A percentile compares a stretch with the other conserved stretches of the same genome.
Conservation (phyloP, 2,113 vertebrate species). For the Hepsetus odoe region DNA sequence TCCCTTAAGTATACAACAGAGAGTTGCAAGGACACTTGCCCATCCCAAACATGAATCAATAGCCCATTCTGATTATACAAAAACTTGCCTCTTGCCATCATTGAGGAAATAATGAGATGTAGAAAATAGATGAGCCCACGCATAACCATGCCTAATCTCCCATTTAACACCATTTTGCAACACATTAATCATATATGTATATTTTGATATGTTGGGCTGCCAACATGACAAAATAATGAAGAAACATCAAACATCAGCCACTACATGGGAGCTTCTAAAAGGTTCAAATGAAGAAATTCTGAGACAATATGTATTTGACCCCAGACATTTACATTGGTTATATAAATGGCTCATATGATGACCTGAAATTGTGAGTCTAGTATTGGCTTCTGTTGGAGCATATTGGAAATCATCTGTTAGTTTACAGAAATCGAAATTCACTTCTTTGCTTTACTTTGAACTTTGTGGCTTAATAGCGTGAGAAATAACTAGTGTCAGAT, state of each 20-base stretch:
- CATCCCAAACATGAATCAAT: slow-evolving; percentile 17
- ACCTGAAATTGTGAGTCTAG: no score
- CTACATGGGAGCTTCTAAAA: neutral
- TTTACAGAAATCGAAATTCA: no score
- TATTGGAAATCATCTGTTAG: no score
- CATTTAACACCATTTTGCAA: slow-evolving; percentile 68
- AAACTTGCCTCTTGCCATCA: slow-evolving; percentile 63
- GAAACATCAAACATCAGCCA: slow-evolving; percentile 18
- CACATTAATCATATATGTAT: slow-evolving; percentile 72
- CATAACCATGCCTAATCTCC: slow-evolving; percentile 75
- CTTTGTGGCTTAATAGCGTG: no score
- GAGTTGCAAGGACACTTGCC: slow-evolving; percentile 8
- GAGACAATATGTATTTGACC: neutral
- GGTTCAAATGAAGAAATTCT: neutral
- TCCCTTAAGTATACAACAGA: neutral
- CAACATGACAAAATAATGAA: slow-evolving; percentile 43
- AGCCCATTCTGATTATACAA: slow-evolving; percentile 62
- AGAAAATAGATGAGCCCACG: slow-evolving; percentile 75
- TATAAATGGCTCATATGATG: no score
- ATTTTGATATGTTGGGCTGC: slow-evolving; percentile 60
- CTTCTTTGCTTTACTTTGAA: no score
- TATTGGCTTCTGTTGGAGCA: no score
- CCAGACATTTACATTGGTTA: no score
- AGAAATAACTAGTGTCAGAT: neutral
- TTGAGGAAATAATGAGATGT: slow-evolving; percentile 76